These are phyloP conservation scores for Phoxinus dragarum DNA, from an alignment of 2,797 vertebrate genomes.

Conservation along the genomic window DNA sequence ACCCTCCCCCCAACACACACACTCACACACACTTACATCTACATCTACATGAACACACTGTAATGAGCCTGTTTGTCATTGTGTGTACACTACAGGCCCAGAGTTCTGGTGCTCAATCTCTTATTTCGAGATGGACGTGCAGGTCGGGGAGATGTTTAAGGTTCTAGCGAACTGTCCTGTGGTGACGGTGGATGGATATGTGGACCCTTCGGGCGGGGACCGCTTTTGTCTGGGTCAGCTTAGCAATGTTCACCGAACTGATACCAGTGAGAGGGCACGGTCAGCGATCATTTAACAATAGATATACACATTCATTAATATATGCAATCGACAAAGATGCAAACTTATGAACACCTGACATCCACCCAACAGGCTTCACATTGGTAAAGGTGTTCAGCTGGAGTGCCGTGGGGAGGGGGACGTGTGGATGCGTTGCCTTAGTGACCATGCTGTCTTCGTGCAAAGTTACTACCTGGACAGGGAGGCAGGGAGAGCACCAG, in stretches of 20 bases:
- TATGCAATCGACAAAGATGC: not conserved
- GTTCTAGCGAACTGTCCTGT: slow-evolving; percentile 70
- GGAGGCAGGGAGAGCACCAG: slow-evolving; percentile 75
- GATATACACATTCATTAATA: not conserved
- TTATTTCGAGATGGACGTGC: slow-evolving; percentile 74
- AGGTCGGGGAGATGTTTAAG: slow-evolving; percentile 73
- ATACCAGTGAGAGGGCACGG: slow-evolving; percentile 70
- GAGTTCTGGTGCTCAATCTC: slow-evolving; percentile 75
- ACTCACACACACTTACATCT: not conserved
- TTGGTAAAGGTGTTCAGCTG: slow-evolving; percentile 69
- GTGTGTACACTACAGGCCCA: slow-evolving; percentile 65
- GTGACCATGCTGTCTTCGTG: slow-evolving; percentile 71
- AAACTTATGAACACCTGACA: not conserved
- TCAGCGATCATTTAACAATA: slow-evolving; percentile 44
- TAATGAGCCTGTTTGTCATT: not conserved
- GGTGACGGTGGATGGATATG: slow-evolving; percentile 72
- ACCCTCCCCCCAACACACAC: not conserved
- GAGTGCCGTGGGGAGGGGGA: slow-evolving; percentile 71
- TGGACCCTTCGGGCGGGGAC: slow-evolving; percentile 71
- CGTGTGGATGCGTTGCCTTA: slow-evolving; percentile 73
- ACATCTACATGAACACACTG: not conserved
- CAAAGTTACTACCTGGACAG: slow-evolving; percentile 74
- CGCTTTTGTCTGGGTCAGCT: slow-evolving; percentile 73
- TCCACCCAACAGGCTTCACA: slow-evolving; percentile 65
- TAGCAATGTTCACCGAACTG: slow-evolving; percentile 71